These are phyloP conservation scores for Cosmia pyralina DNA, from an alignment of 2,888 invertebrate species.

Conservation along the genomic window DNA sequence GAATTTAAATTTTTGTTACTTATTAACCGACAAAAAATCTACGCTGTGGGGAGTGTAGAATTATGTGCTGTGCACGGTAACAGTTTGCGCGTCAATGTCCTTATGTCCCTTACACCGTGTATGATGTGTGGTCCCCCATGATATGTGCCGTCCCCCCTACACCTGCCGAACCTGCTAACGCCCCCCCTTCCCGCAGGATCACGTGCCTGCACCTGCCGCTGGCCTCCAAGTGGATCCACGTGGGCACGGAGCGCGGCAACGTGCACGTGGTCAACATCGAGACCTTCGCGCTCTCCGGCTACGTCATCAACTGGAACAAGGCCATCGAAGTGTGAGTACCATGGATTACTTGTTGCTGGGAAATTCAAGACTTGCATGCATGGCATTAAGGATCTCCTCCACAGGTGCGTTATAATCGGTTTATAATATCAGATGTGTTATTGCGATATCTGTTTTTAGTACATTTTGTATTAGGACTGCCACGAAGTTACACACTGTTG, in stretches of 20 bases:
- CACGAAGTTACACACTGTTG: too few relatives aligned
- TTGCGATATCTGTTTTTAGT: too few relatives aligned
- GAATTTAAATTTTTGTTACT: too few relatives aligned
- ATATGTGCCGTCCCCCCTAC: not conserved
- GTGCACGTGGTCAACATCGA: conserved; percentile 99
- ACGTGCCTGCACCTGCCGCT: conserved; percentile 98
- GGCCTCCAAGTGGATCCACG: conserved; percentile 99
- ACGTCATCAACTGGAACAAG: conserved; percentile 99
- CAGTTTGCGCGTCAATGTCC: not conserved
- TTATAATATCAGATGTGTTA: too few relatives aligned
- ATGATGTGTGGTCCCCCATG: not conserved
- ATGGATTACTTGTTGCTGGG: not conserved
- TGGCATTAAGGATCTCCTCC: not conserved
- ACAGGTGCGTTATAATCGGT: too few relatives aligned
- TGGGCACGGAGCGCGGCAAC: conserved; percentile 99
- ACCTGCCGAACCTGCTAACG: not conserved
- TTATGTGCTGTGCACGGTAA: not conserved
- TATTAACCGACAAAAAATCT: not conserved
- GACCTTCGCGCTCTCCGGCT: conserved; percentile 98
- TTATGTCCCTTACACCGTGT: not conserved
- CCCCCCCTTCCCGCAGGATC: conserved; percentile 91
- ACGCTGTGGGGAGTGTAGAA: not conserved
- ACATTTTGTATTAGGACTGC: too few relatives aligned
- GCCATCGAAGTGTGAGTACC: conserved; percentile 99
- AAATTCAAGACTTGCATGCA: not conserved